phyloP scores from a whole-genome alignment of 2,797 vertebrate genomes.

The Mormyrops boulengeri region DNA sequence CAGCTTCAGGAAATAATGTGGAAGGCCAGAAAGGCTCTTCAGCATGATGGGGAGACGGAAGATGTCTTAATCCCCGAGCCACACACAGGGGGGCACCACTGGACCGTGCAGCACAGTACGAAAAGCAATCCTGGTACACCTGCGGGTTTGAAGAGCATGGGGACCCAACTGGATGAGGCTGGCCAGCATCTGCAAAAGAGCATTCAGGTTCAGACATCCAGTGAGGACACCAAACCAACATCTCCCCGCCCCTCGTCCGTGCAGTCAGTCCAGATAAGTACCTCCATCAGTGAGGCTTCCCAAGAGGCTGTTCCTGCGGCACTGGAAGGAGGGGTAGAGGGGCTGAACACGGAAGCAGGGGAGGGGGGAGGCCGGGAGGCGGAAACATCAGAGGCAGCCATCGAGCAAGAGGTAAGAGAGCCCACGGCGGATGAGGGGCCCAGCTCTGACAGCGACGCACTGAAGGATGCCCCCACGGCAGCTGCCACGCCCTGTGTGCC shows the following conservation, averaged over 20 bases:
- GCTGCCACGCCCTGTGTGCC: conserved; percentile 48
- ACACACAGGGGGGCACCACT: conserved; percentile 13
- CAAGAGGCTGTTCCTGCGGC: neutral
- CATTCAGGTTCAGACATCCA: neutral
- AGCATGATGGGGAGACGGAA: conserved; percentile 38
- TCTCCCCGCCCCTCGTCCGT: conserved; percentile 36
- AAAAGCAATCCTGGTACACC: conserved; percentile 28
- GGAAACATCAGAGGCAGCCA: neutral
- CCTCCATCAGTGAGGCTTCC: conserved; percentile 48
- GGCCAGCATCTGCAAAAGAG: neutral
- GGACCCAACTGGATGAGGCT: conserved; percentile 19
- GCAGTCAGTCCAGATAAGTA: conserved; percentile 63
- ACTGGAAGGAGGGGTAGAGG: conserved; percentile 19
- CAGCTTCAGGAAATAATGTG: conserved; percentile 52
- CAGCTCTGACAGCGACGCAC: conserved; percentile 65
- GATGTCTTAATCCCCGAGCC: conserved; percentile 28
- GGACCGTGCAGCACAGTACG: conserved; percentile 30
- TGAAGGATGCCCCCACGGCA: conserved; percentile 48
- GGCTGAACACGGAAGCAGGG: conserved; percentile 5
- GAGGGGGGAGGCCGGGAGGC: conserved; percentile 19
- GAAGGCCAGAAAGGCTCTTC: conserved; percentile 51
- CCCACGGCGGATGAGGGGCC: conserved; percentile 45
- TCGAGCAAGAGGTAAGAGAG: neutral
- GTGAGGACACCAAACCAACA: neutral
- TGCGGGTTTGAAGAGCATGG: conserved; percentile 41